A percentile compares a stretch with the other conserved stretches of the same genome.
Conservation (phyloP, 1,140 invertebrate species). For the Drosophila arizonae region DNA sequence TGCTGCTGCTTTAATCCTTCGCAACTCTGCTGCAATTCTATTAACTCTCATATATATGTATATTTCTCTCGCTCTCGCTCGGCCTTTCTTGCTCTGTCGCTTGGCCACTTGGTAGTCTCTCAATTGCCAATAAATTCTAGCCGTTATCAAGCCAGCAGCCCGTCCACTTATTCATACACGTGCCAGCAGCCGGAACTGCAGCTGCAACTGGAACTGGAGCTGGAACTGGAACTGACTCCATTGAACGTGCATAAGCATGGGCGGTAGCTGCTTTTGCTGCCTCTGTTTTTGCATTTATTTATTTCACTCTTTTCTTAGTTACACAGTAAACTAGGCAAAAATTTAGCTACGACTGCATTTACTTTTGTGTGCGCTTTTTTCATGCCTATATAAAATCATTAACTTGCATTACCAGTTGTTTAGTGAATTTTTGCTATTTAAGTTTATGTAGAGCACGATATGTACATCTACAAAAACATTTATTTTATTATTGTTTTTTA, state of each 20-base stretch:
- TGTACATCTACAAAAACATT: no score
- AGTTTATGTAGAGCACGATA: no score
- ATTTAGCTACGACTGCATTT: background rate
- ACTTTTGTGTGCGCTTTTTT: conserved; percentile 10
- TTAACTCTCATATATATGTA: conserved; percentile 27
- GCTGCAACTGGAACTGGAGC: conserved; percentile 1
- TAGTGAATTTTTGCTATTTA: no score
- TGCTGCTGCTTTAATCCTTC: conserved; percentile 48
- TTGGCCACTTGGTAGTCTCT: conserved; percentile 44
- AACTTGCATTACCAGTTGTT: no score
- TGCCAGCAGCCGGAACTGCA: conserved; percentile 50
- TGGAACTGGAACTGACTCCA: conserved; percentile 5
- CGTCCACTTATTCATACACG: conserved; percentile 70
- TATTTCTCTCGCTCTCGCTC: background rate
- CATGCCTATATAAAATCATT: no score
- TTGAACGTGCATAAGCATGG: no score
- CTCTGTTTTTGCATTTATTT: conserved; percentile 16
- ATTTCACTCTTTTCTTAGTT: background rate
- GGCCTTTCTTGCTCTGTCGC: background rate
- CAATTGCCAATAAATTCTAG: conserved; percentile 71
- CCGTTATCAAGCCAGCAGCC: conserved; percentile 65
- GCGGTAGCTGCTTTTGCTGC: conserved; percentile 40
- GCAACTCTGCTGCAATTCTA: conserved; percentile 59
- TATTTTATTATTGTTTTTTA: no score
- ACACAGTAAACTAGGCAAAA: conserved; percentile 38